phyloP scores from a whole-genome alignment of 2,797 vertebrate genomes.

The Muscicapa comitata region DNA sequence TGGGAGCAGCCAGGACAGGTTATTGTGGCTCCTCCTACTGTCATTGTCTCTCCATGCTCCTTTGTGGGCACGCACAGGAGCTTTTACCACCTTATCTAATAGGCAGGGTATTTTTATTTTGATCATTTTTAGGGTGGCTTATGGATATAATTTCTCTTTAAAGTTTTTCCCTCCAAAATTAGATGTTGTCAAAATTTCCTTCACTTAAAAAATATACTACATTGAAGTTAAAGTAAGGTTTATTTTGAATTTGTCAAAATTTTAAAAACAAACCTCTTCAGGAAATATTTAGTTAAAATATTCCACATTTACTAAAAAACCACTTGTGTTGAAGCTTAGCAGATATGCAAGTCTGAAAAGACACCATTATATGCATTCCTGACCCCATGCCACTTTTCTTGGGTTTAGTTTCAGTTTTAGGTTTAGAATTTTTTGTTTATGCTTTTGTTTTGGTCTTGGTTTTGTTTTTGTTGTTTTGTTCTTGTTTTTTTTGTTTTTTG shows the following conservation, averaged over 20 bases:
- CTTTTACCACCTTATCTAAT: background rate
- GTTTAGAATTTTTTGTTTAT: background rate
- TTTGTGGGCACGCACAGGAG: background rate
- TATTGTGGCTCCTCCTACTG: background rate
- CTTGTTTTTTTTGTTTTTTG: background rate
- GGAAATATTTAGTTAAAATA: background rate
- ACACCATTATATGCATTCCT: accelerated
- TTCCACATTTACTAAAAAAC: background rate
- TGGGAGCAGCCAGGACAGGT: background rate
- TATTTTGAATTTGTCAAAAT: background rate
- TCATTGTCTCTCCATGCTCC: background rate
- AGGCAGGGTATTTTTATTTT: background rate
- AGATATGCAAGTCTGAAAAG: background rate
- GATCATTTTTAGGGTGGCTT: background rate
- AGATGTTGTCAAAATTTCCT: background rate
- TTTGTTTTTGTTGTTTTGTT: too few relatives aligned
- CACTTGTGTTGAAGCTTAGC: background rate
- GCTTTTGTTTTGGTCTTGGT: too few relatives aligned
- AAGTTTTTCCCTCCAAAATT: background rate
- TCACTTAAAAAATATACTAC: background rate
- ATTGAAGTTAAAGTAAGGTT: background rate
- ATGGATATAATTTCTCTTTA: background rate
- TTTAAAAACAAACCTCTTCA: background rate
- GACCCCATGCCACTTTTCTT: accelerated
- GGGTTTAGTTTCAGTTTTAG: background rate